Evolutionary conservation across 2,113 vertebrate species (phyloP).

Genomic region (Marmota flaviventris): DNA sequence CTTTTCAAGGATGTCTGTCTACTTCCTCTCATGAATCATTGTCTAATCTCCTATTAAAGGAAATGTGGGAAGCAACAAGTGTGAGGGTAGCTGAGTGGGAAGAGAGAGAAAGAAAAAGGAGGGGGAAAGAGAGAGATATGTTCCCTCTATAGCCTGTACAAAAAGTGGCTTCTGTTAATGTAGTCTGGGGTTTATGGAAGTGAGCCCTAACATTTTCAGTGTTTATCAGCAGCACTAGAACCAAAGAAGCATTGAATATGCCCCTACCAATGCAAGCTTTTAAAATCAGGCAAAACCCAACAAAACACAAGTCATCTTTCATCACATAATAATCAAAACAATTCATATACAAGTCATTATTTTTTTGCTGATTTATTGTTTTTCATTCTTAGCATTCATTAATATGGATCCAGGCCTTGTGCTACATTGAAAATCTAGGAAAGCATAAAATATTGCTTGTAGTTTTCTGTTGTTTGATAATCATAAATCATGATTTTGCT

Average conservation of each 20-base stretch:
- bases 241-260: neutral
- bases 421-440: conserved; percentile 18
- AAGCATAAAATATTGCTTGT: neutral
- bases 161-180: neutral
- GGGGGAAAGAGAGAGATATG: neutral
- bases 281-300: neutral
- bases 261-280: neutral
- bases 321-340: neutral
- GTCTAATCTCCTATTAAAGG: neutral
- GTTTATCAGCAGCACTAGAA: neutral
- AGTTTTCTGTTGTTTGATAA: neutral
- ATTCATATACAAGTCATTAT: neutral
- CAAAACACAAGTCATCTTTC: neutral
- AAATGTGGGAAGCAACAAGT: neutral
- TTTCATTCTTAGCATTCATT: conserved; percentile 9
- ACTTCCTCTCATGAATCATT: neutral
- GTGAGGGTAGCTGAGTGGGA: neutral
- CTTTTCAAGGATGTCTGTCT: neutral
- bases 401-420: neutral
- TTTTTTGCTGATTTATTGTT: neutral
- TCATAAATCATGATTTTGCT: conserved; percentile 19
- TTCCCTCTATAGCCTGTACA: neutral
- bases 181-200: neutral
- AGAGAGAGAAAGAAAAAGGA: neutral
- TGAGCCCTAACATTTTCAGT: neutral